Evolutionary conservation across 2,113 vertebrate species (phyloP), one percentile per base, ranked within the genome.

Genomic region (Thymallus thymallus): DNA sequence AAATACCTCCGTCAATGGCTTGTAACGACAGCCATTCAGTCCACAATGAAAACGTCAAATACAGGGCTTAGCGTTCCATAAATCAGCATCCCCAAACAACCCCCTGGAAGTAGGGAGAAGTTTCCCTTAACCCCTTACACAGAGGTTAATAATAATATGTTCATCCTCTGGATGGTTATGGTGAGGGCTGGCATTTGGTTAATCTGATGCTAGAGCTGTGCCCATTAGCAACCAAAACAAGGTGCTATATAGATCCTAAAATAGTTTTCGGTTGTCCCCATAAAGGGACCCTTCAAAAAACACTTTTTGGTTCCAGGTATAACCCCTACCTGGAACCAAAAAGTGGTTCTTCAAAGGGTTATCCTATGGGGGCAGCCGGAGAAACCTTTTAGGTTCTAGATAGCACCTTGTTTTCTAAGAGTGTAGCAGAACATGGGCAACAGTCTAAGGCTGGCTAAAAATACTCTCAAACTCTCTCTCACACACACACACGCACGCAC

Each of bases 1-100:
- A 82, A 76, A 78, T 72, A 73, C 73, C 81, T 76, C 2, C 70
- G 29, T 56, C 65, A 45, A 56, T 35, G 14, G 63, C 56, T 66
- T 26, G 51, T 74, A 32, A 73, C 48, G 18, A 26, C 71, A 24
- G 29, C 71, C 32, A 68, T 72, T 79, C 61, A 73, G 77, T 20
- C 30, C 68, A 68, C 5, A 0, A 35, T 55, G 35, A 41, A 12
- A 41, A 58, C 48, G 48, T 67, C 71, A n/a, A 67, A 72, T 20
- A 63, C 35, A 13, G 24, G 9, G 22, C 4, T 63, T 1, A 23
- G 14, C 26, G 4, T 58, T 71, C 35, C 66, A 41, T 41, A 41
- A 41, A 2, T 41, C 61, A 46, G 24, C 64, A 29, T 51, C 68
- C 20, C 68, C 60, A 32, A 6, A n/a, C 23, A 22, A 66, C 65